Percentiles rank a stretch among this genome's conserved stretches.
Evolutionary conservation across 2,888 invertebrate species (phyloP).

Genomic region (Sinodicranocentrus sp.): DNA sequence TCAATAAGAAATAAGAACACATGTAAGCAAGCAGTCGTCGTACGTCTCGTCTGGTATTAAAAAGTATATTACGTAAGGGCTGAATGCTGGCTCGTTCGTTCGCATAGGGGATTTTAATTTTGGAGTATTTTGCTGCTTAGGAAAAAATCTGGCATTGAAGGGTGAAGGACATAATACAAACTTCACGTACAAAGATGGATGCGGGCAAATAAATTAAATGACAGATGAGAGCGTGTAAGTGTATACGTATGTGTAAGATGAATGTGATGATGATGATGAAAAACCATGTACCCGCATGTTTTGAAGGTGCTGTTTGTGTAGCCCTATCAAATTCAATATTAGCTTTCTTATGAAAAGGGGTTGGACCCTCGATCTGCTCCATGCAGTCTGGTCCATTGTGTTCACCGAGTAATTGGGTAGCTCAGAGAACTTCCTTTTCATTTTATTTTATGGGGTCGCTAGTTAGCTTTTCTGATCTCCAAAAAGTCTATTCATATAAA

Average conservation of each 20-base stretch:
- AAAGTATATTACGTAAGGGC: constrained; percentile 42
- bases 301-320: constrained; percentile 62
- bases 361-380: constrained; percentile 74
- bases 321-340: constrained; percentile 77
- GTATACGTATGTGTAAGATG: constrained; percentile 38
- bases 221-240: constrained; percentile 60
- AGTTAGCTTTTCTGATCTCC: constrained; percentile 71
- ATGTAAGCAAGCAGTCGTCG: constrained; percentile 19
- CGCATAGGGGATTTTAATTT: constrained; percentile 44
- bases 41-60: constrained; percentile 13
- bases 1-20: constrained; percentile 40
- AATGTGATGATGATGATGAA: constrained; percentile 57
- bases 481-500: constrained; percentile 70
- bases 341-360: constrained; percentile 77
- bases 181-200: constrained; percentile 54
- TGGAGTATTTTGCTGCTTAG: constrained; percentile 30
- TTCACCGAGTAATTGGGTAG: constrained; percentile 76
- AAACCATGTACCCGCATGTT: constrained; percentile 51
- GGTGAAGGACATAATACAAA: constrained; percentile 55
- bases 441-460: constrained; percentile 71
- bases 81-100: too few species aligned
- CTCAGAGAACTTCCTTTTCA: constrained; percentile 76
- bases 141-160: constrained; percentile 56
- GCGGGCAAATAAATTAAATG: constrained; percentile 67
- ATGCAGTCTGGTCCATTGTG: constrained; percentile 74